These are phyloP conservation scores for Enteromius viviparus DNA, from an alignment of 2,797 vertebrate species.

Conservation along the genomic window DNA sequence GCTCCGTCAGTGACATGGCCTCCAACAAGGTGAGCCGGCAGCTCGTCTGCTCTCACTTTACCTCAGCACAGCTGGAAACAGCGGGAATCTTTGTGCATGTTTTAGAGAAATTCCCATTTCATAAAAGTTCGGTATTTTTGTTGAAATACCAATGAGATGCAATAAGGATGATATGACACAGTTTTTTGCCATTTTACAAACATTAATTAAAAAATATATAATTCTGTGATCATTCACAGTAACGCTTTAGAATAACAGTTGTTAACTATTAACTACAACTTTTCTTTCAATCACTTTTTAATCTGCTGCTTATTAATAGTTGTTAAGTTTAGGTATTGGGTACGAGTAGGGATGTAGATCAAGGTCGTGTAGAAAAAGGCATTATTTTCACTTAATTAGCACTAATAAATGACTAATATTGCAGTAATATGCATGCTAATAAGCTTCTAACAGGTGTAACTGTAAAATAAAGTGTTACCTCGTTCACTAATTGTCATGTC, in stretches of 20 bases:
- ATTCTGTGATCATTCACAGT: background rate
- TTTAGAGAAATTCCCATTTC: background rate
- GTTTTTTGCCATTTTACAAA: background rate
- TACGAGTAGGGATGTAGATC: no score
- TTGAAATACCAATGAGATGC: background rate
- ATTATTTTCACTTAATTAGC: no score
- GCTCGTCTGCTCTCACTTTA: background rate
- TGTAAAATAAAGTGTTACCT: no score
- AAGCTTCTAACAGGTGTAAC: no score
- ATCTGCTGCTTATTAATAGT: no score
- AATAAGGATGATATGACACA: background rate
- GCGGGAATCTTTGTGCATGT: background rate
- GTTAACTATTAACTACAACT: no score
- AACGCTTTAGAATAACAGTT: no score
- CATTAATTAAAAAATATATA: background rate
- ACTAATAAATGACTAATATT: no score
- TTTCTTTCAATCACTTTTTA: no score
- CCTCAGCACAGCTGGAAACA: background rate
- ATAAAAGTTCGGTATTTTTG: background rate
- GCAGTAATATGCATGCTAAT: no score
- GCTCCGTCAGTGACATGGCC: conserved; percentile 98
- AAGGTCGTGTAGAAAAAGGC: no score
- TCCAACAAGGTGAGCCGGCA: conserved; percentile 90
- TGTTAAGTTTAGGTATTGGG: no score
- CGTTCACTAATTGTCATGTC: background rate